Conservation (phyloP, 2,888 invertebrate genomes). For the Eremobia ochroleuca region DNA sequence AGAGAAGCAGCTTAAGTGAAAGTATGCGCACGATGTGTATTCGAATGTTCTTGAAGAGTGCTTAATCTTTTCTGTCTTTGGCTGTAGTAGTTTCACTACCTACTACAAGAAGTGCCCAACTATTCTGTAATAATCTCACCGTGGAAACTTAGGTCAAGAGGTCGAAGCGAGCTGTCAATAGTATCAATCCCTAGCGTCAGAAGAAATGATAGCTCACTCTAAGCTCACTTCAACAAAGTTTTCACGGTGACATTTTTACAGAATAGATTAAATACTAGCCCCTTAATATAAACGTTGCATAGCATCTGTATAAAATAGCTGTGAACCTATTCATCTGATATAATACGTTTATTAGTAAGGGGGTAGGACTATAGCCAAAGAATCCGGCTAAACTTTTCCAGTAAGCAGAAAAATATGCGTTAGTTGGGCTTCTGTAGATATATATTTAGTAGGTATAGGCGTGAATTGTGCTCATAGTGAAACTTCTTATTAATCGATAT, state of each 20-base stretch:
- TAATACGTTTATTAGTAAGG: no score
- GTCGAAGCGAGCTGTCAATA: no score
- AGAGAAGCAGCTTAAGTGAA: not conserved
- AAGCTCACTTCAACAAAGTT: no score
- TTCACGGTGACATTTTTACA: no score
- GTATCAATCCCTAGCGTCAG: no score
- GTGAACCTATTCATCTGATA: no score
- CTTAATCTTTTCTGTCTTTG: not conserved
- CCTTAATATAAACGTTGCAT: no score
- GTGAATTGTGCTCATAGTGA: not conserved
- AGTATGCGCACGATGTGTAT: not conserved
- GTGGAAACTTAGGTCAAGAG: no score
- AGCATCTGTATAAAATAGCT: no score
- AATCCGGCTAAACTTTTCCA: not conserved
- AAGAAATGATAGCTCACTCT: no score
- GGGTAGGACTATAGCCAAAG: no score
- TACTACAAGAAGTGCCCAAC: not conserved
- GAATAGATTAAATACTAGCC: no score
- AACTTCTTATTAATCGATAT: not conserved
- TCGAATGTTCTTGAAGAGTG: not conserved
- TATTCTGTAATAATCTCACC: not conserved
- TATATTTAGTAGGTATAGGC: not conserved
- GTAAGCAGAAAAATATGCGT: not conserved
- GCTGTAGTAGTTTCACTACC: not conserved
- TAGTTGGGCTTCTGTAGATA: constrained; percentile 2